Evolutionary conservation across 2,797 vertebrate genomes (phyloP), one percentile per base, ranked within the genome.

Genomic region (Hoplostethus mediterraneus): DNA sequence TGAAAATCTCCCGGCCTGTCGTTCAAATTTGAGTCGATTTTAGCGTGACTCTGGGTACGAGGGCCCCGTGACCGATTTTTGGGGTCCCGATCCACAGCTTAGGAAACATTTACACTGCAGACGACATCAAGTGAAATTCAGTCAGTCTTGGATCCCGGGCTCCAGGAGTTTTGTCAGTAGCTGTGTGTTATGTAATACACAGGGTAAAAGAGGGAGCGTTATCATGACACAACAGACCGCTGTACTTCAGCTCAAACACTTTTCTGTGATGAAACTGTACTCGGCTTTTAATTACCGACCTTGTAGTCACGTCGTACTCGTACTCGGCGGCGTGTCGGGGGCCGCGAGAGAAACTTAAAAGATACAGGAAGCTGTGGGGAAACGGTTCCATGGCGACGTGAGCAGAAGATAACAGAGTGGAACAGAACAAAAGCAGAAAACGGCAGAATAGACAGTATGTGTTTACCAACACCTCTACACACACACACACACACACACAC

Each of bases 401-500:
- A 69, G 36, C 52, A 6, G 14, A 47, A 44, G 11, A 63, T 59
- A 5, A 51, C 21, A 12, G 60, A 70, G 48, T 61, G 42, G 5
- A 40, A 68, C 44, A 30, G 7, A 53, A 51, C 48, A 42, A 55
- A 63, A 75, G 21, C 69, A 67, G 25, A 66, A 56, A 17, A 44
- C 9, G n/a, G 16, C 40, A 38, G 30, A 78, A 73, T 65, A 80
- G 82, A 81, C 67, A 75, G 45, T 61, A 70, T 61, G 72, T 80
- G 78, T 85, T 48, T 71, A 68, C 63, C 60, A 44, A 77, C 71
- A 62, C 45, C n/a, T 42, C 9, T 17, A 25, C 49, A 17, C 49
- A 25, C 58, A 30, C 17, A 25, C 49, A 25, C 49, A 17, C 49
- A 25, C 58, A 30, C 17, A 25, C 44, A 42, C 54, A 47, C 44